phyloP scores from a whole-genome alignment of 2,797 vertebrate species.

The Toxotes lorentzi region DNA sequence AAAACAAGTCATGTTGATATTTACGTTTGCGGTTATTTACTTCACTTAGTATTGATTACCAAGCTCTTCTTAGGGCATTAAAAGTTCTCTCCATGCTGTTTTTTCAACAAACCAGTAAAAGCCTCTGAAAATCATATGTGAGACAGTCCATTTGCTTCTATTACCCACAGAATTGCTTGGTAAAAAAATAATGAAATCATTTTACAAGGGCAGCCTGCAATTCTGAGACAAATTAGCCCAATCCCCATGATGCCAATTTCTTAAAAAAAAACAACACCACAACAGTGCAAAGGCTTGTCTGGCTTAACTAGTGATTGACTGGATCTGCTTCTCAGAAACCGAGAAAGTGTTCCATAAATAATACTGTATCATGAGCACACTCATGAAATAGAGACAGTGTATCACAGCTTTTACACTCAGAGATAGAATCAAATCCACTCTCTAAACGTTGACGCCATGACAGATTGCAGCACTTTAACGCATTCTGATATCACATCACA shows the following conservation, averaged over 20 bases:
- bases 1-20: constrained; percentile 31
- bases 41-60: constrained; percentile 36
- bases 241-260: constrained; percentile 37
- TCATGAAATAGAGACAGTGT: constrained; percentile 48
- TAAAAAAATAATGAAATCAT: constrained; percentile 37
- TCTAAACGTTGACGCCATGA: constrained; percentile 23
- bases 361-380: constrained; percentile 44
- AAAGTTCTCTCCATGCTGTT: constrained; percentile 8
- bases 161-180: constrained; percentile 9
- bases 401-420: constrained; percentile 28
- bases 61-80: neutral
- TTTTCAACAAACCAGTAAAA: constrained; percentile 29
- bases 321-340: constrained; percentile 42
- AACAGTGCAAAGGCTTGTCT: constrained; percentile 38
- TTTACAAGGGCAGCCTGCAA: constrained; percentile 29
- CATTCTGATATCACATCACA: constrained; percentile 18
- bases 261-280: constrained; percentile 34
- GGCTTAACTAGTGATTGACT: constrained; percentile 52
- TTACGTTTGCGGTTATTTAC: constrained; percentile 8
- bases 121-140: neutral
- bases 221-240: constrained; percentile 34
- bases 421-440: constrained; percentile 30
- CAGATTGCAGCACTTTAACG: constrained; percentile 27
- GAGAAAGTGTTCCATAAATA: constrained; percentile 51
- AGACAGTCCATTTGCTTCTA: constrained; percentile 26